Base-by-base conservation (phyloP, 1,140 invertebrate species). In the Drosophila santomea region DNA sequence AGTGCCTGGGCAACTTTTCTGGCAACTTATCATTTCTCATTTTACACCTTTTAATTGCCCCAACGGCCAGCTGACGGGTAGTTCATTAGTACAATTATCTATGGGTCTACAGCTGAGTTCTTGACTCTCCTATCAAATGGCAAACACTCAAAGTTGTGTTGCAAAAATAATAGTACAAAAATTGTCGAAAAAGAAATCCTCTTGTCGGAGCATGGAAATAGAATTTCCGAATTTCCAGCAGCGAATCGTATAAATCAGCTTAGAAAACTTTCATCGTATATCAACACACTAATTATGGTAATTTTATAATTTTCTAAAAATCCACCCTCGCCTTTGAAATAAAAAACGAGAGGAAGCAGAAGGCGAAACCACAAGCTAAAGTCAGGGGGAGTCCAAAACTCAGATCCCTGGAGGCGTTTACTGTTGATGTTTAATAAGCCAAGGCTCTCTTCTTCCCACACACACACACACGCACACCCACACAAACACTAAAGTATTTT, bases 291-390 rank as follows among this genome's bases (percentile, higher is more conserved):
- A 82, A 82, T 82, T 82, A 82, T 82, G 79, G 79, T 82, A 82
- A 82, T 82, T 82, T 82, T 82, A 82, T 82, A 82, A 82, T 82
- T 81, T 82, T 82, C 62, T 82, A 82, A 82, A 82, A 81, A 81
- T 47, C 52, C 54, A 39, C 38, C 47, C 48, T 17, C 41, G 25
- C 25, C 43, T 20, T 2, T 11, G 17, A 20, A 10, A 20, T n/a
- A 43, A 36, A 15, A 38, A 20, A 36, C 35, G 69, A 73, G 48
- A 43, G 71, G 59, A 62, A 75, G 17, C 47, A 58, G 51, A 67
- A 67, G 61, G 52, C 52, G 52, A 67, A 68, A 68, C 71, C 63
- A 43, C 71, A 67, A 58, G 60, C 55, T 44, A 43, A 64, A 58
- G 54, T 50, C 74, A 20, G 36, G 43, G 35, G 43, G 35, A 17